phyloP scores from a whole-genome alignment of 2,113 vertebrate species.

The Phrynosoma blainvillii region DNA sequence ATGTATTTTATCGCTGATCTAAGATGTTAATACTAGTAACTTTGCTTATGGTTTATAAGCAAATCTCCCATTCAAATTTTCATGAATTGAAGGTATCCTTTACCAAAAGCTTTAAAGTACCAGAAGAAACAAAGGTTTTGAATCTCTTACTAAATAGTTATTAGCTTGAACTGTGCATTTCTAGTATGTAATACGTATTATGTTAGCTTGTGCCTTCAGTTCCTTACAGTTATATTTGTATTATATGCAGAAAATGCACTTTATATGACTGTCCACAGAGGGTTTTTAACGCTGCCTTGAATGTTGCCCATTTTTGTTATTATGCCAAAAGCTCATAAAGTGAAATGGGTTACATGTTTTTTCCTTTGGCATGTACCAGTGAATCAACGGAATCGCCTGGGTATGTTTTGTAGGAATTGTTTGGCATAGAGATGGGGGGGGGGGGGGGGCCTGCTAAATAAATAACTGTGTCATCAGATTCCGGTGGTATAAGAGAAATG shows the following conservation, averaged over 20 bases:
- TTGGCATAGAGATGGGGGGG: conserved; percentile 45
- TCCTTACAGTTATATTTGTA: conserved; percentile 80
- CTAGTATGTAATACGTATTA: conserved; percentile 83
- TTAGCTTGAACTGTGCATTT: conserved; percentile 82
- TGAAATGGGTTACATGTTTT: conserved; percentile 62
- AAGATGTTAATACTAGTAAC: conserved; percentile 78
- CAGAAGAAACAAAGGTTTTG: conserved; percentile 72
- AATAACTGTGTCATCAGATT: conserved; percentile 37
- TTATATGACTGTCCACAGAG: conserved; percentile 77
- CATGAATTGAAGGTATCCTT: conserved; percentile 69
- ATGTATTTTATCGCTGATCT: conserved; percentile 79
- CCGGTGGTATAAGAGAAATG: conserved; percentile 47
- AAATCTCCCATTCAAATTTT: conserved; percentile 73
- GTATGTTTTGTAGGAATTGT: conserved; percentile 56
- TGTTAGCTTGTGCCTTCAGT: conserved; percentile 84
- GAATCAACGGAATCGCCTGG: conserved; percentile 58
- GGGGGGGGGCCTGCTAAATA: conserved; percentile 39
- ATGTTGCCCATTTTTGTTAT: conserved; percentile 71
- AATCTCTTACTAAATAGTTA: conserved; percentile 70
- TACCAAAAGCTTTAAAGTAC: conserved; percentile 79
- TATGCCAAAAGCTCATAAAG: conserved; percentile 72
- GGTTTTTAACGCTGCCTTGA: conserved; percentile 81
- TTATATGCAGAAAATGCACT: conserved; percentile 83
- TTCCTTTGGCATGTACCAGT: conserved; percentile 58
- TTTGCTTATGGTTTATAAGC: conserved; percentile 78